phyloP scores from a whole-genome alignment of 2,888 invertebrate species.

The Meteorus cinctellus region DNA sequence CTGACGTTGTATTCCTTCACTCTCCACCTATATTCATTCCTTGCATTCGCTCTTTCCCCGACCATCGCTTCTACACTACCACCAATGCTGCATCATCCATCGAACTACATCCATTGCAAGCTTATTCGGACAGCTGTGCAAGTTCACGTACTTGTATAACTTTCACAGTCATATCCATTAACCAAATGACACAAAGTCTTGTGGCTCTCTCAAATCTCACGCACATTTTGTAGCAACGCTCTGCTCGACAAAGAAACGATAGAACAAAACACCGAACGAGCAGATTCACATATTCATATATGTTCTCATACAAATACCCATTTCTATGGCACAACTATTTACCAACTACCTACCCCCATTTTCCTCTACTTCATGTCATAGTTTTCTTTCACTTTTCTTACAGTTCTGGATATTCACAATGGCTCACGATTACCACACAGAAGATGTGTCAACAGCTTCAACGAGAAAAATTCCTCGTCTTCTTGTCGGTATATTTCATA shows the following conservation, averaged over 20 bases:
- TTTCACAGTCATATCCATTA: not conserved
- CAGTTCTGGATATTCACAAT: too few species aligned
- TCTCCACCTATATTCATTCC: not conserved
- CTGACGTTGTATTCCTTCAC: constrained; percentile 17
- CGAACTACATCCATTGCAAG: constrained; percentile 46
- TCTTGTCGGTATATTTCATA: too few species aligned
- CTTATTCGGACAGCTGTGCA: constrained; percentile 52
- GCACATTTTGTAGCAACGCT: too few species aligned
- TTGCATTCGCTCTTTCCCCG: not conserved
- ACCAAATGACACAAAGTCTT: constrained; percentile 22
- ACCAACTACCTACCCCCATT: too few species aligned
- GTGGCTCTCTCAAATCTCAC: constrained; percentile 16
- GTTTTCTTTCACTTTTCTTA: too few species aligned
- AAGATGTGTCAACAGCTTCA: not conserved
- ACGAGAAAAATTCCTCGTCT: too few species aligned
- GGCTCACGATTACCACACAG: not conserved
- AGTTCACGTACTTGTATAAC: constrained; percentile 22
- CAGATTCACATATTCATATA: too few species aligned
- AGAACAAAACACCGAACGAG: too few species aligned
- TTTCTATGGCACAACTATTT: too few species aligned
- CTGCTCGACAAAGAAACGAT: too few species aligned
- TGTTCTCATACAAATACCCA: too few species aligned
- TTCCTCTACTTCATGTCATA: too few species aligned
- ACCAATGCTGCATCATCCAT: constrained; percentile 7
- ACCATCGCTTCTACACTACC: not conserved